These are phyloP conservation scores for Pangasius mekongensis DNA, from an alignment of 2,797 vertebrate genomes.

Conservation along the genomic window DNA sequence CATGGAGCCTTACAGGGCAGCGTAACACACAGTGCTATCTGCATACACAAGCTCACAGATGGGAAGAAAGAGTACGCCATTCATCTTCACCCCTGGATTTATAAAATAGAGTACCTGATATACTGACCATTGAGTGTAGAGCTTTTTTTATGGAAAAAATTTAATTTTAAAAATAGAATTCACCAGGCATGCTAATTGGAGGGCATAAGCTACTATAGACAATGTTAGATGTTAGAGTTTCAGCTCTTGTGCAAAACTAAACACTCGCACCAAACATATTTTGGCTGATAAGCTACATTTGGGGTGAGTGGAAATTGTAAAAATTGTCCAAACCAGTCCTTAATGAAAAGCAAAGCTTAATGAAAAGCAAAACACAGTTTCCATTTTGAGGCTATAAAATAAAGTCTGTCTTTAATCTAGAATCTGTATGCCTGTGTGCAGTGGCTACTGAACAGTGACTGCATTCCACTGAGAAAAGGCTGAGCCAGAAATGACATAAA, in stretches of 20 bases:
- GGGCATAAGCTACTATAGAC: background rate
- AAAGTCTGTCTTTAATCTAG: no score
- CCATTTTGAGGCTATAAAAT: no score
- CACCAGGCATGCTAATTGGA: background rate
- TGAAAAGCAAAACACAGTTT: no score
- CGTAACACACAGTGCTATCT: background rate
- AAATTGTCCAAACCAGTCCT: no score
- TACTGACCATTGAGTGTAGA: background rate
- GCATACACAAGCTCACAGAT: background rate
- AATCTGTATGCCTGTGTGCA: no score
- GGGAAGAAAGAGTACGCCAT: background rate
- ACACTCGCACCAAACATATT: no score
- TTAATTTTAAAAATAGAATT: background rate
- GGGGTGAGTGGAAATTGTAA: no score
- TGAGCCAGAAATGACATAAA: background rate
- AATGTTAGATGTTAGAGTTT: background rate
- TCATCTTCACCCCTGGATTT: background rate
- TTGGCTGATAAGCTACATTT: no score
- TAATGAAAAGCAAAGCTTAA: no score
- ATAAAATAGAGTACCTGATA: background rate
- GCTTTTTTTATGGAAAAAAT: background rate
- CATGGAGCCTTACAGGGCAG: no score
- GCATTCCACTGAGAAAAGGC: slow-evolving; percentile 1
- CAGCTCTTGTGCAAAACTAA: background rate
- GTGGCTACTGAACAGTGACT: background rate